A percentile compares a stretch with the other conserved stretches of the same genome.
Evolutionary conservation across 2,888 invertebrate genomes (phyloP).

Genomic region (Listrodromus nycthemerus): DNA sequence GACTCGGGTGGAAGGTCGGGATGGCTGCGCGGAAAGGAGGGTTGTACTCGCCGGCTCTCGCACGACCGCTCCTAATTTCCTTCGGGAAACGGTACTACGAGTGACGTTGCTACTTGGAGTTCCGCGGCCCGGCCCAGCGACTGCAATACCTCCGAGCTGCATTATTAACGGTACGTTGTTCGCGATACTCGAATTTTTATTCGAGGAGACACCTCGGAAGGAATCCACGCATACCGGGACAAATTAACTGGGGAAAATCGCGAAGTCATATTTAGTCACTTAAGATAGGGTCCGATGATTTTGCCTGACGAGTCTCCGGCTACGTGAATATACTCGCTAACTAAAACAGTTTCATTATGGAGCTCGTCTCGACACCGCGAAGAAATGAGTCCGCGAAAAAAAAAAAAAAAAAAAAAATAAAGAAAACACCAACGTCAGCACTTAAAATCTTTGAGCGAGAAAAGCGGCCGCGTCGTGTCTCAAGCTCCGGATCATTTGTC

Average conservation of each 20-base stretch:
- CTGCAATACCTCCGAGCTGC: conserved; percentile 49
- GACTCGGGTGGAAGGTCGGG: conserved; percentile 76
- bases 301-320: neutral
- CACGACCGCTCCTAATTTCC: conserved; percentile 82
- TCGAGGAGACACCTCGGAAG: conserved; percentile 28
- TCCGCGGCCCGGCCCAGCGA: conserved; percentile 38
- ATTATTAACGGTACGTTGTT: conserved; percentile 57
- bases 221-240: conserved; percentile 31
- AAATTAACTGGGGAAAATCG: conserved; percentile 20
- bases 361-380: conserved; percentile 1
- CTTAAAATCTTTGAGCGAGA: conserved; percentile 58
- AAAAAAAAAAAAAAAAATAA: conserved; percentile 42
- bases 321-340: conserved; percentile 42
- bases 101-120: conserved; percentile 76
- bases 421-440: conserved; percentile 68
- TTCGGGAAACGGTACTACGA: conserved; percentile 82
- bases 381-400: conserved; percentile 27
- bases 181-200: conserved; percentile 24
- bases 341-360: conserved; percentile 41
- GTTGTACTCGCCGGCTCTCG: conserved; percentile 61
- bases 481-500: conserved; percentile 18
- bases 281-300: too few relatives aligned
- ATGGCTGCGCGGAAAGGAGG: conserved; percentile 57
- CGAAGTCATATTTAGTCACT: conserved; percentile 23
- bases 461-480: neutral